Evolutionary conservation across 2,888 invertebrate genomes (phyloP), one percentile per base, ranked within the genome.

Genomic region (Bombylius major): DNA sequence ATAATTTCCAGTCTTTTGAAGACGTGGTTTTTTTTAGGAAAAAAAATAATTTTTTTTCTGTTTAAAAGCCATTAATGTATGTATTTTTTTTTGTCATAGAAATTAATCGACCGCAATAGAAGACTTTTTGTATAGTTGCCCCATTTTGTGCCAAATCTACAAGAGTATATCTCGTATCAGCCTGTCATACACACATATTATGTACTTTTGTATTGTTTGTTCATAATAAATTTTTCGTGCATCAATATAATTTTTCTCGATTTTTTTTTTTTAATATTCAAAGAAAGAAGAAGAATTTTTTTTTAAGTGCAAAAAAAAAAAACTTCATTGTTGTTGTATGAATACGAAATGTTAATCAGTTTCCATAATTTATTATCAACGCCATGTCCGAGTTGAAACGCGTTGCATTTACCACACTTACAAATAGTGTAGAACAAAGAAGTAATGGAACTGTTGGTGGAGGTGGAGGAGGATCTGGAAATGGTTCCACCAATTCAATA

Each of bases 371-470:
- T 42, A 42, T 42, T 42, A 11, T 42, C 12, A 45, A 45, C 45
- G 8, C 5, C 5, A 69, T 69, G 69, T 67, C 69, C 60, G 69
- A 70, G 58, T 65, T 65, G 60, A 71, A 67, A 62, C 71, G 73
- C 60, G 70, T 72, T 60, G 62, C 68, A 57, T 66, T 73, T 54
- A 70, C 67, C 60, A 70, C 72, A 45, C 64, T 72, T 53, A 65
- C 58, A 32, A 23, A 23, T 23, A 23, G 23, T 23, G 23, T 23
- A 23, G 23, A 23, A n/a, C n/a, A n/a, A 23, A 23, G 23, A 23
- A 57, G 54, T 23, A 50, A 42, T 6, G 55, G 53, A 44, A 46
- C 48, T 53, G 53, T 53, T 52, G 50, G 39, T 11, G 8, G 8
- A 5, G 39, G 39, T 7, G 11, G 11, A 11, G 12, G 39, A 11